These are phyloP conservation scores for Alloplasta piceator DNA, from an alignment of 2,888 invertebrate genomes.

Conservation along the genomic window DNA sequence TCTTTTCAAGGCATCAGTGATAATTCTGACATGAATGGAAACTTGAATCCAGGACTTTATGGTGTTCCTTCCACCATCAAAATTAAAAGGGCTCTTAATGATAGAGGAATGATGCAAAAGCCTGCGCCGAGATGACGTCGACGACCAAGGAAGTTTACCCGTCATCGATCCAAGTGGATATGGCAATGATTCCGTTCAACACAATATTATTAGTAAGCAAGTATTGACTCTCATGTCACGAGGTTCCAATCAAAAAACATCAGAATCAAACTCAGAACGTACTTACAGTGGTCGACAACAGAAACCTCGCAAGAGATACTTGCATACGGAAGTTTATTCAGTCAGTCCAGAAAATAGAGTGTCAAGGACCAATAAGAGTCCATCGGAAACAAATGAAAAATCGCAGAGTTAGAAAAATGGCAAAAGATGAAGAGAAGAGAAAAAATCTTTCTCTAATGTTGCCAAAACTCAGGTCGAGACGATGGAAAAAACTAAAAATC, in stretches of 20 bases:
- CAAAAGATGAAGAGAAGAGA: conserved; percentile 66
- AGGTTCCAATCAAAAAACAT: conserved; percentile 70
- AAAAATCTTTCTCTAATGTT: conserved; percentile 56
- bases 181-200: conserved; percentile 53
- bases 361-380: conserved; percentile 78
- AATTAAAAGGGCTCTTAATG: conserved; percentile 31
- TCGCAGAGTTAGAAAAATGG: conserved; percentile 60
- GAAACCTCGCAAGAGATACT: conserved; percentile 77
- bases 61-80: conserved; percentile 11
- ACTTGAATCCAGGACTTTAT: conserved; percentile 42
- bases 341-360: conserved; percentile 73
- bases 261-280: conserved; percentile 77
- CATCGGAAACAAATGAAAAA: conserved; percentile 78
- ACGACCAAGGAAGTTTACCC: conserved; percentile 71
- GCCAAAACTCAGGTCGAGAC: conserved; percentile 44
- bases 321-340: conserved; percentile 72
- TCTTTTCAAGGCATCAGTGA: conserved; percentile 73
- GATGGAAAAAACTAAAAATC: conserved; percentile 65
- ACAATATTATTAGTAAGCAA: conserved; percentile 49
- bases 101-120: conserved; percentile 41
- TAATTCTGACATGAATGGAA: conserved; percentile 70
- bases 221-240: conserved; percentile 59
- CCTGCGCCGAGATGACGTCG: conserved; percentile 72
- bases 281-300: conserved; percentile 74
- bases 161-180: conserved; percentile 56